phyloP scores from a whole-genome alignment of 2,888 invertebrate genomes.

The Plagodis dolabraria region DNA sequence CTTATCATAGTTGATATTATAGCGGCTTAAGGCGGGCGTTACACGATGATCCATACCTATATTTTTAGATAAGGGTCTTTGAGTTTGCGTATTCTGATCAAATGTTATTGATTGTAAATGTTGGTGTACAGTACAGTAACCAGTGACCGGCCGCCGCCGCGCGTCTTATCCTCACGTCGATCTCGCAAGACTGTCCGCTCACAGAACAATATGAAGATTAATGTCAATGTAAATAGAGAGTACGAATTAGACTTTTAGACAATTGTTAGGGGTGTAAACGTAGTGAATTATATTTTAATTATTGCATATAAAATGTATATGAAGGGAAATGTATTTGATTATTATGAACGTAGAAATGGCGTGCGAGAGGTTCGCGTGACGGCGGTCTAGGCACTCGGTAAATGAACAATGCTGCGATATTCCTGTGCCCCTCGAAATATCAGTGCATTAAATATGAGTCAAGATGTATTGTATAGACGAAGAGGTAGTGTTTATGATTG shows the following conservation, averaged over 20 bases:
- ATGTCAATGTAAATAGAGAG: constrained; percentile 80
- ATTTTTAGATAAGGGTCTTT: constrained; percentile 77
- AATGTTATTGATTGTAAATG: constrained; percentile 82
- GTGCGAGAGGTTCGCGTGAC: constrained; percentile 53
- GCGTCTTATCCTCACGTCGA: constrained; percentile 52
- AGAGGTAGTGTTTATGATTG: constrained; percentile 73
- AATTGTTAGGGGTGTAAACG: constrained; percentile 74
- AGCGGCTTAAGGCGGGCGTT: constrained; percentile 80
- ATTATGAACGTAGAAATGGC: constrained; percentile 40
- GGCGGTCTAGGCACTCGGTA: constrained; percentile 53
- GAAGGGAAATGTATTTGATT: constrained; percentile 49
- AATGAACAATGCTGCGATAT: constrained; percentile 81
- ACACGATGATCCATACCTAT: constrained; percentile 71
- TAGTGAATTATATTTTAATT: constrained; percentile 70
- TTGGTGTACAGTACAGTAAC: constrained; percentile 76
- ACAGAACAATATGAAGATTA: constrained; percentile 78
- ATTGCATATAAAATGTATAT: constrained; percentile 63
- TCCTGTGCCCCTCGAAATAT: constrained; percentile 81
- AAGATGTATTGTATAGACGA: constrained; percentile 75
- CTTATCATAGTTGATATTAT: constrained; percentile 80
- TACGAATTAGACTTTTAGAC: constrained; percentile 81
- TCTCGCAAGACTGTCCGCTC: constrained; percentile 67
- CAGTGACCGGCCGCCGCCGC: constrained; percentile 62
- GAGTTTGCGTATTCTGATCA: constrained; percentile 81
- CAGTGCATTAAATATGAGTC: constrained; percentile 78